A percentile compares a stretch with the other conserved stretches of the same genome.
These are phyloP conservation scores for Morone saxatilis DNA, from an alignment of 2,113 vertebrate species.

Conservation along the genomic window DNA sequence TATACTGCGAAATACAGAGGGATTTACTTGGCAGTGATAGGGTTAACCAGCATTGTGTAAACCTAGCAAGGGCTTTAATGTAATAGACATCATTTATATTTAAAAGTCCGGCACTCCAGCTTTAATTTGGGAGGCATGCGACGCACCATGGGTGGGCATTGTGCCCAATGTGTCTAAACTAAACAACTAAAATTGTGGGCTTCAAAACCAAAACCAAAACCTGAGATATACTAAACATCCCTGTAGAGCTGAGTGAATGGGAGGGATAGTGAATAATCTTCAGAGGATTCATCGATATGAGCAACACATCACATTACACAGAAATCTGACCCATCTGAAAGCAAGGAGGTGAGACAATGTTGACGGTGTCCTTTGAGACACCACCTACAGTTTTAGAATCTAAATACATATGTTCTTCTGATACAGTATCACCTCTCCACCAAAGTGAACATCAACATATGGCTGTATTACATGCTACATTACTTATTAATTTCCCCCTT, in stretches of 20 bases:
- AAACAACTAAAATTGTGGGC: too few species aligned
- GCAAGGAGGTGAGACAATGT: not conserved
- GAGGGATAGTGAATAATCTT: not conserved
- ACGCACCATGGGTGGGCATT: too few species aligned
- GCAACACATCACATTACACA: not conserved
- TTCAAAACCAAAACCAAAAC: too few species aligned
- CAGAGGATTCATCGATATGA: not conserved
- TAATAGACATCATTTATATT: too few species aligned
- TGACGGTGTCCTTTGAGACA: too few species aligned
- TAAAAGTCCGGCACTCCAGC: too few species aligned
- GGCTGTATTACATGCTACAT: slow-evolving; percentile 62
- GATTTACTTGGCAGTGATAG: too few species aligned
- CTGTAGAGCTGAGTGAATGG: not conserved
- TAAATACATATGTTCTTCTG: slow-evolving; percentile 42
- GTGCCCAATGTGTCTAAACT: too few species aligned
- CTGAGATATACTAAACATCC: not conserved
- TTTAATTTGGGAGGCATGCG: too few species aligned
- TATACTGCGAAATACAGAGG: too few species aligned
- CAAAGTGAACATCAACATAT: slow-evolving; percentile 54
- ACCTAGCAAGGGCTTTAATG: too few species aligned
- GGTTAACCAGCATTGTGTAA: too few species aligned
- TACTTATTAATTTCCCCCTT: slow-evolving; percentile 39
- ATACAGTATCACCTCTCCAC: not conserved
- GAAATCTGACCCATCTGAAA: not conserved
- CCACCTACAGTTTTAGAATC: not conserved